phyloP scores from a whole-genome alignment of 2,888 invertebrate species.

The Lepidochrysops patricia region DNA sequence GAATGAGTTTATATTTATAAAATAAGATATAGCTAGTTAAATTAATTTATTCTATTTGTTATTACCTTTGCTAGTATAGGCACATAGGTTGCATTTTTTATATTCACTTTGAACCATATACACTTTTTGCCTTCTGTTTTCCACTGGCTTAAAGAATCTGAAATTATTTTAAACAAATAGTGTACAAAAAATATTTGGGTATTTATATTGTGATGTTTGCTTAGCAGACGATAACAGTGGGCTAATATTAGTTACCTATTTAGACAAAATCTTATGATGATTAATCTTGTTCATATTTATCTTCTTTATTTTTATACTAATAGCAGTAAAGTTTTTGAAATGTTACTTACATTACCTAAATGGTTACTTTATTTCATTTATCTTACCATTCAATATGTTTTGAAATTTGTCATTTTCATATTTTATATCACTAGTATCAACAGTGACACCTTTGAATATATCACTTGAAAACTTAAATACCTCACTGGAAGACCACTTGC shows the following conservation, averaged over 20 bases:
- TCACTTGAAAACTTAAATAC: neutral
- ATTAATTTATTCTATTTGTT: neutral
- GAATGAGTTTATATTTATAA: constrained; percentile 28
- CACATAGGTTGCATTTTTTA: constrained; percentile 79
- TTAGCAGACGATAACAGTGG: too few relatives aligned
- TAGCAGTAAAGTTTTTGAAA: too few relatives aligned
- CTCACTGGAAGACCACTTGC: neutral
- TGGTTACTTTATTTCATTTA: too few relatives aligned
- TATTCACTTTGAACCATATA: constrained; percentile 87
- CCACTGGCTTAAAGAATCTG: constrained; percentile 84
- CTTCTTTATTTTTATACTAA: too few relatives aligned
- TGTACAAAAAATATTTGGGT: too few relatives aligned
- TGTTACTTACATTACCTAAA: too few relatives aligned
- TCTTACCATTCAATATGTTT: neutral
- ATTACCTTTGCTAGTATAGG: constrained; percentile 81
- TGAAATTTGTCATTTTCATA: neutral
- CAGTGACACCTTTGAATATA: neutral
- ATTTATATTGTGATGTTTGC: too few relatives aligned
- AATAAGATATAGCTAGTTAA: neutral
- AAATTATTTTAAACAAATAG: constrained; percentile 34
- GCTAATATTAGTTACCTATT: too few relatives aligned
- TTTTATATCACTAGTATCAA: neutral
- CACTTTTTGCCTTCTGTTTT: constrained; percentile 76
- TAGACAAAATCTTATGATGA: too few relatives aligned
- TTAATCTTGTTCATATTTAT: too few relatives aligned